phyloP scores from a whole-genome alignment of 2,888 invertebrate species.

The Trachelus troglodyta region DNA sequence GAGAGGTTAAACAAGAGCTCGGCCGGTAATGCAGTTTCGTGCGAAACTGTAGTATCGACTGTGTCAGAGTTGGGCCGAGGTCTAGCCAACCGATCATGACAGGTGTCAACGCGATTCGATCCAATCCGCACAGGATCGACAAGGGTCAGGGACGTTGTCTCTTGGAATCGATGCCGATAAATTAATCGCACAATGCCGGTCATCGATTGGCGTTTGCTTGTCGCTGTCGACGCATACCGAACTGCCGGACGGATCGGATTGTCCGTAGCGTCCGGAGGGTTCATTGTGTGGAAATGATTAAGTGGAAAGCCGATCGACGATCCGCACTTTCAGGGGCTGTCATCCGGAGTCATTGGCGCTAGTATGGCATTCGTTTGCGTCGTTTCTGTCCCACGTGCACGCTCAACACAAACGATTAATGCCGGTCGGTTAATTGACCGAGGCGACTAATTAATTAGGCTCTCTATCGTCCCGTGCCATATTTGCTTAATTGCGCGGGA shows the following conservation, averaged over 20 bases:
- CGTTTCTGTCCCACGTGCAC: not conserved
- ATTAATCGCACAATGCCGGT: conserved; percentile 2
- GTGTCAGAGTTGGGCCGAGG: not conserved
- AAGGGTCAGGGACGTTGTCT: not conserved
- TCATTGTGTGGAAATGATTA: conserved; percentile 51
- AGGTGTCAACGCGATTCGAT: not conserved
- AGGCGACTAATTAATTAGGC: conserved; percentile 53
- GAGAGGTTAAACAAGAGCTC: not conserved
- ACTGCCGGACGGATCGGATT: not conserved
- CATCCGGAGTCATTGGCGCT: not conserved
- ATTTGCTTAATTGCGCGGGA: conserved; percentile 52
- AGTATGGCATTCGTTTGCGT: not conserved
- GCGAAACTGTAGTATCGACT: not conserved
- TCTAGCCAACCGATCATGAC: not conserved
- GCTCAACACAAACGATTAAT: conserved; percentile 20
- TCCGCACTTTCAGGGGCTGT: not conserved
- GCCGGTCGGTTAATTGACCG: conserved; percentile 50
- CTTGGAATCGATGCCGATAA: conserved; percentile 5
- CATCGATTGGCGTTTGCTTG: not conserved
- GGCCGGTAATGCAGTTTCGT: not conserved
- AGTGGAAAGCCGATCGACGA: conserved; percentile 33
- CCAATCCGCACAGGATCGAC: not conserved
- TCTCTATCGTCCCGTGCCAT: conserved; percentile 41
- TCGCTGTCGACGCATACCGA: not conserved
- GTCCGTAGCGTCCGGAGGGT: conserved; percentile 6